phyloP scores from a whole-genome alignment of 2,113 vertebrate species.

The Neogobius melanostomus region DNA sequence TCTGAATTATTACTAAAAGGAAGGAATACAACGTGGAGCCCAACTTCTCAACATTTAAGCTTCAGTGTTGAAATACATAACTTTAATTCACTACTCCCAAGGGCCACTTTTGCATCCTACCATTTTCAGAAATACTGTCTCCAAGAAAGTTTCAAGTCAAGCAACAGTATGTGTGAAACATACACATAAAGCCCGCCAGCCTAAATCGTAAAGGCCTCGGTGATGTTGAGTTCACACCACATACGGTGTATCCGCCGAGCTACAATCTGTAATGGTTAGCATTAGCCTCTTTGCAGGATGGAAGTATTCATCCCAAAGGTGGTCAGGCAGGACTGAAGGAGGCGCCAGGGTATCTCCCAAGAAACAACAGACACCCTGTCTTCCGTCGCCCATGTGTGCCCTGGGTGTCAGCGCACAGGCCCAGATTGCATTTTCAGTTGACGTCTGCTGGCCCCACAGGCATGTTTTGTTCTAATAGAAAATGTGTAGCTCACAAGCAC shows the following conservation, averaged over 20 bases:
- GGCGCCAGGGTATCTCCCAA: conserved; percentile 53
- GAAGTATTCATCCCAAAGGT: conserved; percentile 35
- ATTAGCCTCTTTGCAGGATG: conserved; percentile 47
- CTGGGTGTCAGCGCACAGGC: conserved; percentile 62
- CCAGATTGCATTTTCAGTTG: conserved; percentile 73
- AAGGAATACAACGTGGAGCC: no score
- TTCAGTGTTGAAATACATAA: no score
- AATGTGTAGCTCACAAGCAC: conserved; percentile 54
- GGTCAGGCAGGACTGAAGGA: conserved; percentile 42
- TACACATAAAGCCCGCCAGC: no score
- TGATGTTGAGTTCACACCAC: no score
- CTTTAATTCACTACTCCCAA: no score
- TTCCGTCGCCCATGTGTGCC: conserved; percentile 30
- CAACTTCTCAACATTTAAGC: no score
- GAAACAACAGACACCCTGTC: conserved; percentile 66
- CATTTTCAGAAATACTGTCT: no score
- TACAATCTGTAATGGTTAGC: conserved; percentile 21
- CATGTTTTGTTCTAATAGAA: conserved; percentile 73
- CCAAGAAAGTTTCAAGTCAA: no score
- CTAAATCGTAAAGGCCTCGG: no score
- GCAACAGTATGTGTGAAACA: no score
- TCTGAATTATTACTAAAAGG: no score
- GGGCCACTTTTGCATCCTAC: no score
- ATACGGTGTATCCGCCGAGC: background rate
- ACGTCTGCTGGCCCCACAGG: conserved; percentile 65